phyloP scores from a whole-genome alignment of 2,797 vertebrate species.

The Paguma larvata region DNA sequence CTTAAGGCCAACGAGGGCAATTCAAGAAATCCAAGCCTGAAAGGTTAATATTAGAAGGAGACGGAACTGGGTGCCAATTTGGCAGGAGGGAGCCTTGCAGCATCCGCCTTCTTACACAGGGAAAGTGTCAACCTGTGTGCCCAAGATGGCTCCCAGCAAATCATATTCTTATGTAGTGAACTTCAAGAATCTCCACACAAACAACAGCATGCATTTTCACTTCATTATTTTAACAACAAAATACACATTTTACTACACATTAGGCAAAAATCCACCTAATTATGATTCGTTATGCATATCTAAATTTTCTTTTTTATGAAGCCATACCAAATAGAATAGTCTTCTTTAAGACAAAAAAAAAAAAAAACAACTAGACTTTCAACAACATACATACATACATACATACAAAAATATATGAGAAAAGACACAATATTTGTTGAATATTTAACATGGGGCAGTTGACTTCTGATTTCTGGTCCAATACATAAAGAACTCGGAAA shows the following conservation, averaged over 20 bases:
- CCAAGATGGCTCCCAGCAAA: too few relatives aligned
- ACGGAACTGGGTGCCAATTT: too few relatives aligned
- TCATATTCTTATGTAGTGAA: not conserved
- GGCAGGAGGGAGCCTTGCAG: too few relatives aligned
- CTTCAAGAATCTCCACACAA: not conserved
- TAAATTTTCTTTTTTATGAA: not conserved
- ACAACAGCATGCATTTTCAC: not conserved
- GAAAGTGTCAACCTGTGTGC: too few relatives aligned
- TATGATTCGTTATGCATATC: not conserved
- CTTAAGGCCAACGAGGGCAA: too few relatives aligned
- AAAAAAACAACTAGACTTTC: not conserved
- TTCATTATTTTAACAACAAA: slow-evolving; percentile 43
- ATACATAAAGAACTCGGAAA: not conserved
- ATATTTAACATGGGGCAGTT: not conserved
- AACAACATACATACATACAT: not conserved
- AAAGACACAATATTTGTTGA: not conserved
- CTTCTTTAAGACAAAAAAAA: slow-evolving; percentile 19
- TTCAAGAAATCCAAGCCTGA: too few relatives aligned
- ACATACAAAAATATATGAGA: not conserved
- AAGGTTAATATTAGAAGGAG: too few relatives aligned
- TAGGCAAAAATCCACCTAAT: not conserved
- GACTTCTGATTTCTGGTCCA: slow-evolving; percentile 17
- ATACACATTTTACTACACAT: not conserved
- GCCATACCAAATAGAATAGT: not conserved
- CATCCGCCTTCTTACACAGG: too few relatives aligned